phyloP scores from a whole-genome alignment of 2,888 invertebrate genomes.

The Mayetiola destructor region DNA sequence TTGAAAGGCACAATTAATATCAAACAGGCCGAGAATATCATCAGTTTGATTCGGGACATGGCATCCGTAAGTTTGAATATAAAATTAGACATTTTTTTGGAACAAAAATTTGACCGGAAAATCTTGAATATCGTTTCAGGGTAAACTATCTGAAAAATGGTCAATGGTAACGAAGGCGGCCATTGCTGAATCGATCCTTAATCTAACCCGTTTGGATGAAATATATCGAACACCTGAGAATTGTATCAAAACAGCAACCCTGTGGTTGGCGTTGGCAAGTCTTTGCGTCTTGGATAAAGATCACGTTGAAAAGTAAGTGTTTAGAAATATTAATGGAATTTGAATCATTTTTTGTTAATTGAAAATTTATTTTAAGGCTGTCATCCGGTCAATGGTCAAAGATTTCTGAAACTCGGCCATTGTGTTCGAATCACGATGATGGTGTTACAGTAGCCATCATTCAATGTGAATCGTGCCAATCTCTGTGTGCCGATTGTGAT shows the following conservation, averaged over 20 bases:
- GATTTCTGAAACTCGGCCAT: conserved; percentile 47
- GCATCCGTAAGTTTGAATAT: conserved; percentile 51
- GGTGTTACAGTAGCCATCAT: conserved; percentile 83
- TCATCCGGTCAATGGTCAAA: conserved; percentile 69
- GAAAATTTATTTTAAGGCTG: conserved; percentile 35
- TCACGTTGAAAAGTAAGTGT: conserved; percentile 55
- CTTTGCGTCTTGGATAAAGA: conserved; percentile 84
- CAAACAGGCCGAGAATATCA: conserved; percentile 77
- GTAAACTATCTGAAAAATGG: conserved; percentile 74
- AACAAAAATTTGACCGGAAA: too few species aligned
- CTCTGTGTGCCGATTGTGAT: conserved; percentile 92
- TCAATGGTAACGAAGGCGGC: conserved; percentile 74
- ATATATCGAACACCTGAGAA: conserved; percentile 55
- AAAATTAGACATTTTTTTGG: not conserved
- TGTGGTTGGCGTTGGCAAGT: conserved; percentile 88
- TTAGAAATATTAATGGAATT: not conserved
- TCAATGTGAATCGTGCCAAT: conserved; percentile 80
- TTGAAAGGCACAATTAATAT: conserved; percentile 68
- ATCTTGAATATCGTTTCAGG: conserved; percentile 45
- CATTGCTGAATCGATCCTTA: conserved; percentile 72
- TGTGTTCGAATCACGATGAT: conserved; percentile 94
- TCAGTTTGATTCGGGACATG: conserved; percentile 80
- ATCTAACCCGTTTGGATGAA: conserved; percentile 68
- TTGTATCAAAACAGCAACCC: conserved; percentile 67
- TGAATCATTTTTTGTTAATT: not conserved